Percentiles rank a stretch among this genome's conserved stretches.
Conservation (phyloP, 2,888 invertebrate species). For the Mythimna ferrago region DNA sequence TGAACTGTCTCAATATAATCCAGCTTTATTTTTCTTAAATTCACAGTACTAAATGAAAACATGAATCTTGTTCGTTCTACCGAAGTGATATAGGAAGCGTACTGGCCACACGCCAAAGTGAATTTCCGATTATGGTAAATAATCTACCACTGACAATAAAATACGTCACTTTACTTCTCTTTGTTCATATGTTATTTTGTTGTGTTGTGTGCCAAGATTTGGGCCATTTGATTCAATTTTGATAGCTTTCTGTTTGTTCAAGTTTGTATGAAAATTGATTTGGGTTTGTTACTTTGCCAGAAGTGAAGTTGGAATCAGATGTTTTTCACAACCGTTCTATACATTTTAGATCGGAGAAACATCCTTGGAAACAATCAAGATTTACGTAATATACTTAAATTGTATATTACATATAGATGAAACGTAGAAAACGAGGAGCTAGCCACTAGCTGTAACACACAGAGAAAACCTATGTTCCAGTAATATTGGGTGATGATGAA, state of each 20-base stretch:
- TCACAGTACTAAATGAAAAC: constrained; percentile 37
- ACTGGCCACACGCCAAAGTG: constrained; percentile 81
- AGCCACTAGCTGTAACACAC: neutral
- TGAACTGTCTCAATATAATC: constrained; percentile 13
- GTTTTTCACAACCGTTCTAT: neutral
- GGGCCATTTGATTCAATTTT: constrained; percentile 58
- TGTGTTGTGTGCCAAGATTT: constrained; percentile 63
- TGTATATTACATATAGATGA: no score
- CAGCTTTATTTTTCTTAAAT: constrained; percentile 37
- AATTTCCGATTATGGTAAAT: constrained; percentile 82
- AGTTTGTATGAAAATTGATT: constrained; percentile 37
- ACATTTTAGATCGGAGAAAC: neutral
- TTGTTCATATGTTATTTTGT: constrained; percentile 61
- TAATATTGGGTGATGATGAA: neutral
- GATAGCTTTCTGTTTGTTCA: constrained; percentile 47
- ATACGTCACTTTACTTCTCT: constrained; percentile 60
- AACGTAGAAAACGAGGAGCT: no score
- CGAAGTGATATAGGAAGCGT: constrained; percentile 70
- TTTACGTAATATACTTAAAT: no score
- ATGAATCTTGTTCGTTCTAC: constrained; percentile 58
- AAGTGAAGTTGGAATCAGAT: neutral
- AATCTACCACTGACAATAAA: constrained; percentile 68
- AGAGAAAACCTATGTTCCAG: neutral
- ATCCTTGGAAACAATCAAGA: neutral
- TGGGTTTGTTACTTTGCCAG: neutral